A percentile compares a stretch with the other conserved stretches of the same genome.
Conservation (phyloP, 2,797 vertebrate species). For the Pristis pectinata region DNA sequence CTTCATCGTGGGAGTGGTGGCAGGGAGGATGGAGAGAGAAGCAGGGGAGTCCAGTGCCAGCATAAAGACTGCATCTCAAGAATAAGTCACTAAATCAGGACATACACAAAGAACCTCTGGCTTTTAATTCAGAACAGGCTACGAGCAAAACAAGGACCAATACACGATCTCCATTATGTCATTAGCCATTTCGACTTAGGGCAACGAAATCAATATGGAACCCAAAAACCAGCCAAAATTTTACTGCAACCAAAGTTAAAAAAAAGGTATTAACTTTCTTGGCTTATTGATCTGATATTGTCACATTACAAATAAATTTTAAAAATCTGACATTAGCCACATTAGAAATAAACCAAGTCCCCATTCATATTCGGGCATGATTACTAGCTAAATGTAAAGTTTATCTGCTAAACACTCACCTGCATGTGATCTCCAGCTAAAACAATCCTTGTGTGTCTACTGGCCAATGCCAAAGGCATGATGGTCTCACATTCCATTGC, state of each 20-base stretch:
- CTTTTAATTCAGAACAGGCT: background rate
- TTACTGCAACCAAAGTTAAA: background rate
- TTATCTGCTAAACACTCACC: conserved; percentile 57
- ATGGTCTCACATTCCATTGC: conserved; percentile 99
- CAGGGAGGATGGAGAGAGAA: background rate
- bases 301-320: background rate
- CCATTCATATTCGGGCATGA: background rate
- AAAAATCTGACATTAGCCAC: background rate
- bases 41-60: background rate
- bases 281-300: background rate
- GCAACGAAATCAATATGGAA: background rate
- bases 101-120: background rate
- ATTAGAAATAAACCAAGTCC: background rate
- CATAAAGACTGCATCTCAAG: background rate
- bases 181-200: background rate
- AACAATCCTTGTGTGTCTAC: conserved; percentile 83
- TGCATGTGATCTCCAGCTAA: conserved; percentile 99
- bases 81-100: background rate
- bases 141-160: background rate
- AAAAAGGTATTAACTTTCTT: background rate
- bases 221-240: background rate
- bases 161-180: background rate
- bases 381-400: background rate
- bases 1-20: no score
- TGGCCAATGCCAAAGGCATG: conserved; percentile 94